Conservation (phyloP, 2,888 invertebrate species). For the Pogonocherus hispidulus region DNA sequence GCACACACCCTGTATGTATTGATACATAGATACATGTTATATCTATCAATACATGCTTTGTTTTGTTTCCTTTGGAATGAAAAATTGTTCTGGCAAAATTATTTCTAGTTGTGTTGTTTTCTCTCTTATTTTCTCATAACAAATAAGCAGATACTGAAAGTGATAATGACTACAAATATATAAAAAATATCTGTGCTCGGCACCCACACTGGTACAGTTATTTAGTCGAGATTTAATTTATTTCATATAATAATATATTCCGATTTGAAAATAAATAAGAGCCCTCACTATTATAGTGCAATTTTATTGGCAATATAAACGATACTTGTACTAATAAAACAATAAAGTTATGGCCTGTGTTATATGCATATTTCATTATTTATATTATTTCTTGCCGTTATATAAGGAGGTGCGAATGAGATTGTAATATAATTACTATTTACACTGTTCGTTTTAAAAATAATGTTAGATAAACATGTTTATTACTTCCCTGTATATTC, state of each 20-base stretch:
- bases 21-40: too few species aligned
- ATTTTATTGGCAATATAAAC: not conserved
- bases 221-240: slow-evolving; percentile 1
- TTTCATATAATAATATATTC: slow-evolving; percentile 4
- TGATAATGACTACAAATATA: too few species aligned
- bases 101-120: too few species aligned
- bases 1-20: too few species aligned
- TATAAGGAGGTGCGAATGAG: slow-evolving; percentile 3
- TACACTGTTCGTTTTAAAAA: slow-evolving; percentile 1
- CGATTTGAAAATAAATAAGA: slow-evolving; percentile 5
- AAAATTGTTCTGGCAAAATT: too few species aligned
- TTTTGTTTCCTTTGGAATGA: too few species aligned
- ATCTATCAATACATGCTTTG: too few species aligned
- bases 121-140: too few species aligned
- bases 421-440: slow-evolving; percentile 4
- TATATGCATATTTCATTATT: slow-evolving; percentile 6
- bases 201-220: not conserved
- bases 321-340: slow-evolving; percentile 6
- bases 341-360: slow-evolving; percentile 3
- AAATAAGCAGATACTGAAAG: too few species aligned
- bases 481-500: not conserved
- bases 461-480: not conserved
- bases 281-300: slow-evolving; percentile 2
- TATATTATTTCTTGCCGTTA: slow-evolving; percentile 3
- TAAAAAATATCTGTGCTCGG: too few species aligned